A percentile compares a stretch with the other conserved stretches of the same genome.
Conservation (phyloP, 2,888 invertebrate species). For the Junonia oenone region DNA sequence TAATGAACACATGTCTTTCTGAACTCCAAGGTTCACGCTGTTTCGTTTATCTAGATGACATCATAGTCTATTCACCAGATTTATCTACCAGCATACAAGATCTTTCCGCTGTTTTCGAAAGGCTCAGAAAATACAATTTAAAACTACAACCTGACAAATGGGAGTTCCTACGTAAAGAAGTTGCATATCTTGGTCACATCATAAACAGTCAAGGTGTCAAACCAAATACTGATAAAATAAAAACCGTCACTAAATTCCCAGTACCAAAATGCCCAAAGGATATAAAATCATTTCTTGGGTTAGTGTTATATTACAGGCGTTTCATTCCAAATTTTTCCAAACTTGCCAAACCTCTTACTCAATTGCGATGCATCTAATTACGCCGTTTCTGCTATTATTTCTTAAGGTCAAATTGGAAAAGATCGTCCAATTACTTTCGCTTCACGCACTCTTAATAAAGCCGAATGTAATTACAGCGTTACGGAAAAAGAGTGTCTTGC, state of each 20-base stretch:
- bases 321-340: neutral
- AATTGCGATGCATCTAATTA: neutral
- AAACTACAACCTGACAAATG: slow-evolving; percentile 37
- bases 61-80: slow-evolving; percentile 17
- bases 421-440: neutral
- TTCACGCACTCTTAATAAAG: neutral
- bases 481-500: neutral
- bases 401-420: neutral
- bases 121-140: slow-evolving; percentile 17
- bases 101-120: slow-evolving; percentile 4
- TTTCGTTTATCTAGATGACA: slow-evolving; percentile 28
- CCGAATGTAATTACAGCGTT: neutral
- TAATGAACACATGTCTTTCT: slow-evolving; percentile 28
- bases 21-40: slow-evolving; percentile 30
- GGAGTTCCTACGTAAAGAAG: slow-evolving; percentile 32
- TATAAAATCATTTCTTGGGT: neutral
- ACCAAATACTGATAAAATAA: neutral
- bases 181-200: slow-evolving; percentile 32
- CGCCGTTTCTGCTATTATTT: neutral
- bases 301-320: neutral
- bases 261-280: neutral
- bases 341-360: neutral
- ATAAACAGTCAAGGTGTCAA: slow-evolving; percentile 32
- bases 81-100: slow-evolving; percentile 3
- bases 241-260: neutral